A percentile compares a stretch with the other conserved stretches of the same genome.
Evolutionary conservation across 2,797 vertebrate species (phyloP).

Genomic region (Psittacula echo): DNA sequence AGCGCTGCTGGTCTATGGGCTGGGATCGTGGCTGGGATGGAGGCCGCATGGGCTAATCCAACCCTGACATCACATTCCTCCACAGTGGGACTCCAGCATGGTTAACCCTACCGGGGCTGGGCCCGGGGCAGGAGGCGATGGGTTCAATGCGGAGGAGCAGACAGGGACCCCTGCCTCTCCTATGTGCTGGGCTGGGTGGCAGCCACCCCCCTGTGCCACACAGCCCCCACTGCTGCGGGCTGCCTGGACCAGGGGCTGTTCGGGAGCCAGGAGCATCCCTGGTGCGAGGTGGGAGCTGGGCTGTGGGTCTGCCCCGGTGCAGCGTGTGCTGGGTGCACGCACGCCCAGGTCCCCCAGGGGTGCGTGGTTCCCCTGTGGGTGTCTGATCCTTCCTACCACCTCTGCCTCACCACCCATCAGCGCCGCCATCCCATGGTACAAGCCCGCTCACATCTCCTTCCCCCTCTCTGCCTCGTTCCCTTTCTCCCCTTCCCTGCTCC

Average conservation of each 20-base stretch:
- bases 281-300: rapidly evolving
- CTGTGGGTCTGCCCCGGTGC: background rate
- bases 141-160: rapidly evolving
- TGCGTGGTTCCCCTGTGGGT: background rate
- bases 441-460: background rate
- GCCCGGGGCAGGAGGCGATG: background rate
- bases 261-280: background rate
- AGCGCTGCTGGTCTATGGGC: background rate
- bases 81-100: background rate
- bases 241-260: background rate
- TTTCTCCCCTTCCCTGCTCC: background rate
- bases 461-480: background rate
- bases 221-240: background rate
- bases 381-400: background rate
- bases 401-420: background rate
- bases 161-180: background rate
- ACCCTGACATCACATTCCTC: slow-evolving; percentile 57
- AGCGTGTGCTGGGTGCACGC: background rate
- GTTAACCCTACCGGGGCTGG: slow-evolving; percentile 34
- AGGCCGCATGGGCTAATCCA: slow-evolving; percentile 42
- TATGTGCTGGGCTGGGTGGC: background rate
- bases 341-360: background rate
- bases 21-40: background rate
- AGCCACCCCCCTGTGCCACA: background rate
- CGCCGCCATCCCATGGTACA: rapidly evolving